Conservation (phyloP, 2,888 invertebrate genomes). For the Lordiphosa andalusiaca region DNA sequence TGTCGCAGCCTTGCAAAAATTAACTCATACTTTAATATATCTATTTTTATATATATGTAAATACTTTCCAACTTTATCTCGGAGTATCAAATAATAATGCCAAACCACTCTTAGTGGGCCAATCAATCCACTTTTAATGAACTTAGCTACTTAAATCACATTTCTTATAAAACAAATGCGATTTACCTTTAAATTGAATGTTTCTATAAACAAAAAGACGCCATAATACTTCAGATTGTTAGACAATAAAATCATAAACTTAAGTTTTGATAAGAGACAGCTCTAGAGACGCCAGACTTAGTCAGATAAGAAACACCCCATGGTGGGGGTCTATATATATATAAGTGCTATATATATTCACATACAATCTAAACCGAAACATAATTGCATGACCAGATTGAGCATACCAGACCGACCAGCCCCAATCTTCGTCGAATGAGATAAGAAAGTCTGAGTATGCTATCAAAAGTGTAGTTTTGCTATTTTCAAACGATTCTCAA, state of each 20-base stretch:
- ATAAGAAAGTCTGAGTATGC: constrained; percentile 12
- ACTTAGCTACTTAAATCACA: no score
- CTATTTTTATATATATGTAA: no score
- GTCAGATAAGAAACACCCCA: constrained; percentile 17
- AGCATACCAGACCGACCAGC: constrained; percentile 11
- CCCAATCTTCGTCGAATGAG: not conserved
- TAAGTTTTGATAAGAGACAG: constrained; percentile 14
- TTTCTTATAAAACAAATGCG: not conserved
- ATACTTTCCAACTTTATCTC: no score
- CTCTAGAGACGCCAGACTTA: constrained; percentile 6
- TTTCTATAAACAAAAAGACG: not conserved
- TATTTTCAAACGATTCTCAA: constrained; percentile 3
- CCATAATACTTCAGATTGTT: constrained; percentile 2
- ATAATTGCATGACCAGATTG: constrained; percentile 20
- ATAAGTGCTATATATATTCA: not conserved
- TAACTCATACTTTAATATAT: no score
- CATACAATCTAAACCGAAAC: not conserved
- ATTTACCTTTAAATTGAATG: not conserved
- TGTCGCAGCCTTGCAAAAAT: no score
- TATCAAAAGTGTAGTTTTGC: not conserved
- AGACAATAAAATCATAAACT: constrained; percentile 8
- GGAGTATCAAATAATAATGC: not conserved
- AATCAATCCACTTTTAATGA: constrained; percentile 3
- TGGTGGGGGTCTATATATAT: constrained; percentile 8
- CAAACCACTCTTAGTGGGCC: constrained; percentile 13